Evolutionary conservation across 35 echinoderm and acorn worm species (phyloP), one percentile per base, ranked within the genome.

Genomic region (Chiridota heheva): DNA sequence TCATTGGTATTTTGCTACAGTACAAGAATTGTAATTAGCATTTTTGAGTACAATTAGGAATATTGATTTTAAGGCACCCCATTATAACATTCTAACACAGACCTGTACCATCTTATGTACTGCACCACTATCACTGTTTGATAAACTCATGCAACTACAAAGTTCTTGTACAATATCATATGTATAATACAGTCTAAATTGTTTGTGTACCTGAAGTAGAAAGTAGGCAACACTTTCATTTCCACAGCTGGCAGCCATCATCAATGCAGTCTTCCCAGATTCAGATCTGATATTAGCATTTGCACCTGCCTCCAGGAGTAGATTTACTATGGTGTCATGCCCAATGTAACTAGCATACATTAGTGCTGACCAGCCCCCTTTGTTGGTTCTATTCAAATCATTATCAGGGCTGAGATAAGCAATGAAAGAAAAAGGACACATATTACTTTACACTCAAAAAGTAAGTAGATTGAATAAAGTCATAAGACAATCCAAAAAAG

Each of bases 301-400:
- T 18, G 77, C 89, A 27, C 81, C 84, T 18, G 89, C 85, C 57
- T 92, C 95, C 29, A 98, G 49, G 30, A 97, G 58, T 6, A 97
- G 59, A 58, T 91, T 97, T 36, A 92, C 89, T 15, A 92, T 82
- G 60, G 86, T 92, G 66, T 92, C 89, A 64, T 98, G 95, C 31
- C 89, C 89, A 20, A 98, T 92, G 81, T 98, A 98, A 43, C 89
- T 85, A 73, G 95, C 95, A 86, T 98, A 98, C 95, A 98, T 98
- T 28, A 98, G 79, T 7, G 95, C 75, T 1, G 95, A 91, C 95
- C 95, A 98, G 33, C 72, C 56, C 16, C 89, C 84, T 44, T 58
- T 61, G 61, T 98, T 98, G 42, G 63, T 88, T 35, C 86, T 78
- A 67, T 97, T 84, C 22, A 87, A 77, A 53, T 98, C 85, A 8